phyloP scores from a whole-genome alignment of 2,113 vertebrate species.

The Notiomystis cincta region DNA sequence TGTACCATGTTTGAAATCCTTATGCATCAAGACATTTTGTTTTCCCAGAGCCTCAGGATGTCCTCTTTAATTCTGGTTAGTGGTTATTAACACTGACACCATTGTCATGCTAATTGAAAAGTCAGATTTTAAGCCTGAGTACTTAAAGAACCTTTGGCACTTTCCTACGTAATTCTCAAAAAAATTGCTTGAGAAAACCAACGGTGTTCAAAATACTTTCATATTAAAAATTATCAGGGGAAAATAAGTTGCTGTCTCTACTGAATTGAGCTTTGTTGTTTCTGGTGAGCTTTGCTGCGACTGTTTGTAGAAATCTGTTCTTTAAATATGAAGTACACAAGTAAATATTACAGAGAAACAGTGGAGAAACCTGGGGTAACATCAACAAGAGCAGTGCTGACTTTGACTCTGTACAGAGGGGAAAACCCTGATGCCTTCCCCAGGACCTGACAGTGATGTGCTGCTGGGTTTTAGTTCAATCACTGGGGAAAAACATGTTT shows the following conservation, averaged over 20 bases:
- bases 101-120: constrained; percentile 67
- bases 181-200: neutral
- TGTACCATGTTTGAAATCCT: neutral
- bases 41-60: constrained; percentile 37
- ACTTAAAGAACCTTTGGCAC: constrained; percentile 41
- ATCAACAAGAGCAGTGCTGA: neutral
- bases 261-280: neutral
- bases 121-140: constrained; percentile 41
- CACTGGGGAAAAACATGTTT: neutral
- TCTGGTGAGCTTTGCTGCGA: neutral
- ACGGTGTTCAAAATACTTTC: neutral
- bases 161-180: neutral
- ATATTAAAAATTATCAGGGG: neutral
- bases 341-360: neutral
- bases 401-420: neutral
- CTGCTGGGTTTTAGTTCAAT: neutral
- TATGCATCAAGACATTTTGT: constrained; percentile 33
- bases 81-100: constrained; percentile 58
- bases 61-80: constrained; percentile 43
- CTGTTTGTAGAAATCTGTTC: neutral
- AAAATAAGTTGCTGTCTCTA: neutral
- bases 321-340: neutral
- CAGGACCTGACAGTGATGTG: neutral
- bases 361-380: neutral
- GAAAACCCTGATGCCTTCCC: neutral